Evolutionary conservation across 2,888 invertebrate species (phyloP), one percentile per base, ranked within the genome.

Genomic region (Hirudinaria manillensis): DNA sequence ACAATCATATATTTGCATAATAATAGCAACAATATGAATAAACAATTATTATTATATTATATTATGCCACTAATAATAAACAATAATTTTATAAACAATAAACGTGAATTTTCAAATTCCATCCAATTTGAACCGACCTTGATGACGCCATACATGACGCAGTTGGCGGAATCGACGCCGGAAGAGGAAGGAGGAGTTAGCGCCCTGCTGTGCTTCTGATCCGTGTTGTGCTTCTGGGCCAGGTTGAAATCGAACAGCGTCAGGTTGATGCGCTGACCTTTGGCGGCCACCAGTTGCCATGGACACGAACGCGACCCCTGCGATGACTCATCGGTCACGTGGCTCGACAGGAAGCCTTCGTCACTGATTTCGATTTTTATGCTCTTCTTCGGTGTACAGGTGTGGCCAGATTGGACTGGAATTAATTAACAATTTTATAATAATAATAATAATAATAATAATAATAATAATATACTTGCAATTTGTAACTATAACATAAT

Each of bases 241-340:
- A 61, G 61, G 56, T 70, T 53, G 76, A 78, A 78, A 70, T 78
- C 77, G 36, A 75, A 61, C 24, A 78, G 74, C 19, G 77, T 76
- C 61, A 78, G 56, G 71, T 78, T 77, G 75, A 78, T 73, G 34
- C 68, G 72, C 73, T 78, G 78, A 32, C 77, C 77, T 68, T 73
- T 76, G 38, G 53, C 70, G 16, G 74, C 77, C 19, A 34, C 73
- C 27, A 78, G 75, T 53, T 76, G 70, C 77, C 78, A 78, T 3
- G 78, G 77, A 68, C 77, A 77, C 21, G 66, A 34, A 6, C 51
- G 29, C 29, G 75, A 74, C 36, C 76, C 76, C 29, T 76, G 72
- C 32, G 70, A 75, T 32, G 45, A 56, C 38, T 38, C 56, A 34
- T 72, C 76, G 53, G 74, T 73, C 72, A 67, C 61, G 29, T 61